Conservation (phyloP, 2,797 vertebrate species). For the Sternotherus odoratus region DNA sequence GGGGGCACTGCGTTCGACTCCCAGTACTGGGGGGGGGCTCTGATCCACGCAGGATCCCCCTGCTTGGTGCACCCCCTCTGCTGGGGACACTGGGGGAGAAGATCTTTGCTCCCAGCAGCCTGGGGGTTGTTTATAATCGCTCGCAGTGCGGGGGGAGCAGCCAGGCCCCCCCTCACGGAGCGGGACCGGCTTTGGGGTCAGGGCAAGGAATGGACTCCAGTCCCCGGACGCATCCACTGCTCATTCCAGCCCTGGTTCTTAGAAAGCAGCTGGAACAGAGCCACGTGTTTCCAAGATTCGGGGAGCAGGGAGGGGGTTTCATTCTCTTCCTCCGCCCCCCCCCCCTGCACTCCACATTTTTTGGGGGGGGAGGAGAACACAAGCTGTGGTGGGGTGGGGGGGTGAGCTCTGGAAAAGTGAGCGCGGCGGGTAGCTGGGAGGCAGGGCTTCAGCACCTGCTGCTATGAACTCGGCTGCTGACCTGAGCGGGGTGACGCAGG, state of each 20-base stretch:
- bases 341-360: not conserved
- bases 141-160: accelerated
- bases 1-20: not conserved
- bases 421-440: slow-evolving; percentile 31
- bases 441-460: slow-evolving; percentile 83
- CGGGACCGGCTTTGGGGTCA: slow-evolving; percentile 41
- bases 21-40: not conserved
- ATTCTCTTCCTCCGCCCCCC: not conserved
- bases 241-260: slow-evolving; percentile 53
- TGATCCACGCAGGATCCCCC: not conserved
- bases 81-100: not conserved
- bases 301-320: not conserved
- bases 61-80: accelerated
- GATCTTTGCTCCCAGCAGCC: not conserved
- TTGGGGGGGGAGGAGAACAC: slow-evolving; percentile 49
- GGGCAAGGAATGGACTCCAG: slow-evolving; percentile 58
- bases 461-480: slow-evolving; percentile 72
- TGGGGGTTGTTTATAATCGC: not conserved
- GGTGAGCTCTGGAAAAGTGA: slow-evolving; percentile 66
- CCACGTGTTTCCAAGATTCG: slow-evolving; percentile 53
- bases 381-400: slow-evolving; percentile 40
- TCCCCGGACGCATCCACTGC: slow-evolving; percentile 10
- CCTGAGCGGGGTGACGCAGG: slow-evolving; percentile 65
- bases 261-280: slow-evolving; percentile 43
- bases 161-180: slow-evolving; percentile 14